phyloP scores from a whole-genome alignment of 2,888 invertebrate species.

The Hipparchia sbordonii region DNA sequence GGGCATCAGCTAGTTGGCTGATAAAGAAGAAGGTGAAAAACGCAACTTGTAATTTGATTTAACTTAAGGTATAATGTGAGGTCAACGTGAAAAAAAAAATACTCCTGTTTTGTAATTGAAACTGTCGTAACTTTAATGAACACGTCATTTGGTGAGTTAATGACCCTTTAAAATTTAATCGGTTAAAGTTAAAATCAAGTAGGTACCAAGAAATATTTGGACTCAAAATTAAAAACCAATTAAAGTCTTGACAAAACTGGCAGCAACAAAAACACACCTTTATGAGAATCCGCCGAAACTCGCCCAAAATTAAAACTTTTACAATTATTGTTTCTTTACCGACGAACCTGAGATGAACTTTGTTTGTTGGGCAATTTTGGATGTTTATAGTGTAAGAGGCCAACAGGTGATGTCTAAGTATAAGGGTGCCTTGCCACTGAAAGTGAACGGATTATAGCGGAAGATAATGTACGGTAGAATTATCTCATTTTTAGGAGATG shows the following conservation, averaged over 20 bases:
- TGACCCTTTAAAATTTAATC: conserved; percentile 3
- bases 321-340: conserved; percentile 49
- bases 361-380: conserved; percentile 37
- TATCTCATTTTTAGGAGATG: too few relatives aligned
- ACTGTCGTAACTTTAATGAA: not conserved
- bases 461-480: too few relatives aligned
- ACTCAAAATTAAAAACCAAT: conserved; percentile 11
- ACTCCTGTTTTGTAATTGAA: too few relatives aligned
- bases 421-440: too few relatives aligned
- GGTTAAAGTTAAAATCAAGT: not conserved
- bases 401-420: not conserved
- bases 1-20: too few relatives aligned
- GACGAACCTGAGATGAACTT: conserved; percentile 46
- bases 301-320: conserved; percentile 49
- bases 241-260: conserved; percentile 9
- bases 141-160: not conserved
- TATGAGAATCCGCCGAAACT: conserved; percentile 40
- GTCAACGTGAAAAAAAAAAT: too few relatives aligned
- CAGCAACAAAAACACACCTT: conserved; percentile 11
- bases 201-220: not conserved
- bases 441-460: too few relatives aligned
- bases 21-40: too few relatives aligned
- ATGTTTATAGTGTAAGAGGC: not conserved
- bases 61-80: too few relatives aligned
- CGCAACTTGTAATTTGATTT: too few relatives aligned